Base-by-base conservation (phyloP, 1,140 invertebrate genomes). In the Solenopsis fugax region DNA sequence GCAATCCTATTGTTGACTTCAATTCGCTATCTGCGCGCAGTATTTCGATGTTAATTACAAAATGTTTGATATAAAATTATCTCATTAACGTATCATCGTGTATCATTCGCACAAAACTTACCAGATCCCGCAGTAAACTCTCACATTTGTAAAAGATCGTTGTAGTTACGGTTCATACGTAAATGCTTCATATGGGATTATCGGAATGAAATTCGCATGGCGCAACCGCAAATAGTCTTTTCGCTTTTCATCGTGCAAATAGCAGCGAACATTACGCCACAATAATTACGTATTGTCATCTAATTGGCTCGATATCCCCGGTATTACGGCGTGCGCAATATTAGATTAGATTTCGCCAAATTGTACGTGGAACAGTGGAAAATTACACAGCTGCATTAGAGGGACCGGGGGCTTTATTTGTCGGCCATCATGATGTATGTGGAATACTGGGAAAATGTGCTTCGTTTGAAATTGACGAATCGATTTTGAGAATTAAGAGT, bases 201-300 rank as follows among this genome's bases (percentile, higher is more conserved):
- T 75, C 12, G n/a, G 12, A 58, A 18, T 75, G 69, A 75, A 73
- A 84, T 62, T 75, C 48, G 52, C 54, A 54, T 37, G 64, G 78
- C 78, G 37, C 18, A 41, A 18, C 69, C 80, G 54, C 80, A 62
- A 73, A 75, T 73, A 84, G 41, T 84, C 80, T 84, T 84, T 60
- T 73, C 54, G 69, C 54, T 75, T 84, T 84, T 84, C 80, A 73
- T 60, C 54, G 69, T 75, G 29, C 54, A 84, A 75, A 84, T 45
- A 84, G 54, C 67, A 60, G 41, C 54, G 69, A 73, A 75, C 69
- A 60, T 84, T 84, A 37, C 80, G 80, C 80, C 80, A 73, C 80
- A 84, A 73, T 84, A 84, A 84, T 84, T 84, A 84, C 69, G 80
- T 84, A 84, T 84, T 73, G 80, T 84, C 69, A 84, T 84, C 80